phyloP scores from a whole-genome alignment of 2,888 invertebrate genomes.

The Myathropa florea region DNA sequence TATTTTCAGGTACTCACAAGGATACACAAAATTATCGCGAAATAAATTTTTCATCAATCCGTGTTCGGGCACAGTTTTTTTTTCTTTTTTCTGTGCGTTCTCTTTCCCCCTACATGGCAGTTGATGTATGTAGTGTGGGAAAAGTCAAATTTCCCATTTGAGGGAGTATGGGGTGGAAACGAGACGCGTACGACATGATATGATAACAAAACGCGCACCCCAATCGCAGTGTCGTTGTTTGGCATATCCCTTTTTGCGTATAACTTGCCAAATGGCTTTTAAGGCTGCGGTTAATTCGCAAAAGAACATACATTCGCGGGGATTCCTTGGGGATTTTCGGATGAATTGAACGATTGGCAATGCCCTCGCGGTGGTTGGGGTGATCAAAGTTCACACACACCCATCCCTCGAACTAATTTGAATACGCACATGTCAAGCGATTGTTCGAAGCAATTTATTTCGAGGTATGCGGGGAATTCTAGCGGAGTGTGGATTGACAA shows the following conservation, averaged over 20 bases:
- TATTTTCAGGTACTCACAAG: conserved; percentile 47
- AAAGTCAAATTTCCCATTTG: conserved; percentile 38
- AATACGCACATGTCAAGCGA: conserved; percentile 45
- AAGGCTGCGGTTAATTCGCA: conserved; percentile 66
- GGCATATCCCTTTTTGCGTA: conserved; percentile 25
- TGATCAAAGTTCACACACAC: conserved; percentile 61
- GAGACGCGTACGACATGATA: conserved; percentile 43
- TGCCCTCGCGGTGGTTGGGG: not conserved
- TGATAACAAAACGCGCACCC: conserved; percentile 57
- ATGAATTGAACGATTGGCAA: conserved; percentile 60
- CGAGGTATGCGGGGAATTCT: not conserved
- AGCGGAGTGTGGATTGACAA: conserved; percentile 28
- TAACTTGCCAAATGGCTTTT: conserved; percentile 62
- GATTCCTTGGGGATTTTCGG: conserved; percentile 29
- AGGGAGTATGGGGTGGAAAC: conserved; percentile 39
- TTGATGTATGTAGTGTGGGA: conserved; percentile 11
- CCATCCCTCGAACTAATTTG: conserved; percentile 28
- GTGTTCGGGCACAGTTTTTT: conserved; percentile 6
- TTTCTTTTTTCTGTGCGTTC: not conserved
- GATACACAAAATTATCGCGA: conserved; percentile 62
- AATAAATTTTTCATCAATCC: conserved; percentile 70
- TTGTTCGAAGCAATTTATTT: conserved; percentile 39
- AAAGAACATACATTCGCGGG: conserved; percentile 28
- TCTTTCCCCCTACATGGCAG: not conserved
- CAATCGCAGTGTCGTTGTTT: conserved; percentile 16